Percentiles rank a stretch among this genome's conserved stretches.
Evolutionary conservation across 2,797 vertebrate genomes (phyloP).

Genomic region (Lacerta viridis): DNA sequence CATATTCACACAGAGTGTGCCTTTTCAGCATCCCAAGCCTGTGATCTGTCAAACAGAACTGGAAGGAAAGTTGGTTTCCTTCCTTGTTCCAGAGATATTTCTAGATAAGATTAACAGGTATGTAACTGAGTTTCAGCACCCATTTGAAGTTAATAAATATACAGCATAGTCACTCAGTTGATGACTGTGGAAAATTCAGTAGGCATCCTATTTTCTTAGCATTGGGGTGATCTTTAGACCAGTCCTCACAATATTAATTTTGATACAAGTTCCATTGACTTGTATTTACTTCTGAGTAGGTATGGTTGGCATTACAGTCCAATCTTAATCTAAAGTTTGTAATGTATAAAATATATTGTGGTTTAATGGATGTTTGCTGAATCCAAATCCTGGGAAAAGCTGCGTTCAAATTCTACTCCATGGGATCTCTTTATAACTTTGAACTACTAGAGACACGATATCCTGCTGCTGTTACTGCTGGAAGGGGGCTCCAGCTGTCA

Average conservation of each 20-base stretch:
- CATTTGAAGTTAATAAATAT: not conserved
- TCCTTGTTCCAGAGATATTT: constrained; percentile 85
- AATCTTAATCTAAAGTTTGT: not conserved
- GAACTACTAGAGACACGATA: not conserved
- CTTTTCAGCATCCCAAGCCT: constrained; percentile 70
- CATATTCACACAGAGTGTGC: constrained; percentile 87
- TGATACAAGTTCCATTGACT: not conserved
- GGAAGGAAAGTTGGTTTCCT: constrained; percentile 79
- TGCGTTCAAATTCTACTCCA: not conserved
- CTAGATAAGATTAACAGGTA: constrained; percentile 90
- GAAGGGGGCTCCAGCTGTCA: not conserved
- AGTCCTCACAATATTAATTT: not conserved
- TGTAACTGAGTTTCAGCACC: constrained; percentile 4
- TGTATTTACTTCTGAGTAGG: not conserved
- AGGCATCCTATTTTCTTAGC: not conserved
- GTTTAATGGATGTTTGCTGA: not conserved
- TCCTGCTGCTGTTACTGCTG: not conserved
- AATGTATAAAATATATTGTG: not conserved
- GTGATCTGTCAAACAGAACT: constrained; percentile 78
- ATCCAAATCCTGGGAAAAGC: not conserved
- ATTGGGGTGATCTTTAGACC: not conserved
- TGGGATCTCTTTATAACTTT: not conserved
- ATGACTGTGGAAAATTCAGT: not conserved
- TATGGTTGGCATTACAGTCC: not conserved
- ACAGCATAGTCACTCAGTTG: not conserved